Percentiles rank a stretch among this genome's conserved stretches.
Conservation (phyloP, 37 sponge, comb jelly and placozoan species). For the Aphrocallistes beatrix region DNA sequence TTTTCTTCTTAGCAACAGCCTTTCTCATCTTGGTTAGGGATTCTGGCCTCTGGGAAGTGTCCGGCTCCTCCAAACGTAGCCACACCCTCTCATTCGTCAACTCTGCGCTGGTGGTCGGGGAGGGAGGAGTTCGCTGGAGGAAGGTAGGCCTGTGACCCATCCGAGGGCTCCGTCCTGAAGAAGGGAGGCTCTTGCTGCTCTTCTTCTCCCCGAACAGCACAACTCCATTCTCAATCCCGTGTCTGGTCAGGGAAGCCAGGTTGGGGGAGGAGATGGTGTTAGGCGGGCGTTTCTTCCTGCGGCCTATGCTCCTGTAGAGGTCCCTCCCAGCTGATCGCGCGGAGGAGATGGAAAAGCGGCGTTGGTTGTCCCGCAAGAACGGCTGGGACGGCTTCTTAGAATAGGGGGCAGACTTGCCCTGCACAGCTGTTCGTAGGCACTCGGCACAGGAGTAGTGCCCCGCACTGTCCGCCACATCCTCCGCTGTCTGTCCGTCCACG, state of each 20-base stretch:
- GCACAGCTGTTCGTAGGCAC: slow-evolving; percentile 14
- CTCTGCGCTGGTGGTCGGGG: neutral
- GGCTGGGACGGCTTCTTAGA: neutral
- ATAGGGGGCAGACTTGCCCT: neutral
- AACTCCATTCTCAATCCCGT: neutral
- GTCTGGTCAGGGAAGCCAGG: neutral
- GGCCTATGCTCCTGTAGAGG: neutral
- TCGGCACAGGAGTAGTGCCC: slow-evolving; percentile 34
- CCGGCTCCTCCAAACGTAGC: neutral
- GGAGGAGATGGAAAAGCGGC: neutral
- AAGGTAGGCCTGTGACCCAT: neutral
- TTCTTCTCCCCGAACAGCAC: neutral
- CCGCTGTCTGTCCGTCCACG: slow-evolving; percentile 47
- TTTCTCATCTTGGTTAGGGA: neutral
- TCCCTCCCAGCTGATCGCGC: neutral
- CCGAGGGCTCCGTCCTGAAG: neutral
- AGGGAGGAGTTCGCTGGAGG: neutral
- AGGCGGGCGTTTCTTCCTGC: neutral
- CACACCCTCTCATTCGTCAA: neutral
- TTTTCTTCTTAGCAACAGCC: neutral
- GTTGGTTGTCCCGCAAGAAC: neutral
- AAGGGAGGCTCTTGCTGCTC: neutral
- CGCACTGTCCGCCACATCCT: slow-evolving; percentile 45
- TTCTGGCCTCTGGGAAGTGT: neutral
- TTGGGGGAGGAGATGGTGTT: slow-evolving; percentile 11